These are phyloP conservation scores for Sycophila sp. DNA, from an alignment of 1,140 invertebrate genomes.

Conservation along the genomic window DNA sequence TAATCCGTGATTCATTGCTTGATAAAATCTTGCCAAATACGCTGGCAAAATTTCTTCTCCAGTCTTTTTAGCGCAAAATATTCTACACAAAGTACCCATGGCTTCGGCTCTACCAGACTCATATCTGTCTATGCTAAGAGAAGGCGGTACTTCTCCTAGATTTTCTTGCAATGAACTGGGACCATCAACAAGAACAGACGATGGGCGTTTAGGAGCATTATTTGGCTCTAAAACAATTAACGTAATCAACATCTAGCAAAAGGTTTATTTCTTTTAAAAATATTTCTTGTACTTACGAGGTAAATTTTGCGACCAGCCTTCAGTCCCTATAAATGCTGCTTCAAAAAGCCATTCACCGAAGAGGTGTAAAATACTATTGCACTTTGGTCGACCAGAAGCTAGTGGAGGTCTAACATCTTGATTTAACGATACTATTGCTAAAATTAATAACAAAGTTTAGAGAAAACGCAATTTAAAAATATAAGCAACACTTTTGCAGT, in stretches of 20 bases:
- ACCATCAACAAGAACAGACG: slow-evolving; percentile 63
- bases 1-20: slow-evolving; percentile 89
- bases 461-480: slow-evolving; percentile 1
- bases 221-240: slow-evolving; percentile 61
- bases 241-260: too few species aligned
- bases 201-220: slow-evolving; percentile 65
- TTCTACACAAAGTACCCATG: slow-evolving; percentile 91
- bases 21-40: slow-evolving; percentile 95
- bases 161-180: slow-evolving; percentile 67
- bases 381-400: slow-evolving; percentile 84
- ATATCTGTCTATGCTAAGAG: slow-evolving; percentile 74
- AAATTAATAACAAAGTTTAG: slow-evolving; percentile 27
- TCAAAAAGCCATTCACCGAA: slow-evolving; percentile 98
- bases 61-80: slow-evolving; percentile 96
- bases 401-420: slow-evolving; percentile 71
- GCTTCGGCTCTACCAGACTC: slow-evolving; percentile 93
- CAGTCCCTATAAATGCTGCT: slow-evolving; percentile 87
- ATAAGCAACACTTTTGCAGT: not conserved
- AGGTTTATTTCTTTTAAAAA: not conserved
- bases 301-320: slow-evolving; percentile 69
- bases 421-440: slow-evolving; percentile 68
- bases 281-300: slow-evolving; percentile 59
- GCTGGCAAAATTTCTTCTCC: slow-evolving; percentile 94
- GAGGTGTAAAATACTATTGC: slow-evolving; percentile 93
- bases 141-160: slow-evolving; percentile 61